These are phyloP conservation scores for Hymenochirus boettgeri DNA, from an alignment of 2,113 vertebrate species.

Conservation along the genomic window DNA sequence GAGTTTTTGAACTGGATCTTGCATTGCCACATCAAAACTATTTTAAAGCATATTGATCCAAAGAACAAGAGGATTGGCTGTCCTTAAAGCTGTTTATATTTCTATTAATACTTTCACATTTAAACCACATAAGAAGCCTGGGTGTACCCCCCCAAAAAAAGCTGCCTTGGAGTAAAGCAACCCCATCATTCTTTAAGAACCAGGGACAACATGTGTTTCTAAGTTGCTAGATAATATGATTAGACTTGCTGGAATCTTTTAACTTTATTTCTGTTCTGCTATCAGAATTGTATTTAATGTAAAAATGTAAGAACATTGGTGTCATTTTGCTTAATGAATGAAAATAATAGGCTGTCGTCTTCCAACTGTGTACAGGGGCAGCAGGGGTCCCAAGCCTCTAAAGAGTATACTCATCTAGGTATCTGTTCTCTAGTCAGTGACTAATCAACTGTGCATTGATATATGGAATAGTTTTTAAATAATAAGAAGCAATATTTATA, in stretches of 20 bases:
- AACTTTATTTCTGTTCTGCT: slow-evolving; percentile 49
- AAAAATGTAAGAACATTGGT: slow-evolving; percentile 57
- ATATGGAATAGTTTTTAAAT: too few relatives aligned
- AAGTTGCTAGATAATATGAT: slow-evolving; percentile 65
- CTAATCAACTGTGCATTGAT: too few relatives aligned
- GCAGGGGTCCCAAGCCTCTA: too few relatives aligned
- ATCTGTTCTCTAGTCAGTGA: too few relatives aligned
- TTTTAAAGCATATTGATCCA: slow-evolving; percentile 31
- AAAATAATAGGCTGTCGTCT: too few relatives aligned
- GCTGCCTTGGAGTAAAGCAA: slow-evolving; percentile 60
- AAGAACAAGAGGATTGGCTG: slow-evolving; percentile 12
- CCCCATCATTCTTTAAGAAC: slow-evolving; percentile 46
- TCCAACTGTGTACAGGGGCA: too few relatives aligned
- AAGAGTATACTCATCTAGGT: too few relatives aligned
- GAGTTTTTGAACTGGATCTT: slow-evolving; percentile 49
- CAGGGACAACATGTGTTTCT: slow-evolving; percentile 62
- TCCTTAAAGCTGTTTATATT: slow-evolving; percentile 3
- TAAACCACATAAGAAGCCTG: slow-evolving; percentile 58
- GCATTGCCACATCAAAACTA: slow-evolving; percentile 53
- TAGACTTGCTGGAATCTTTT: slow-evolving; percentile 65
- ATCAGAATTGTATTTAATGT: slow-evolving; percentile 56
- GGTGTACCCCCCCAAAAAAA: slow-evolving; percentile 59
- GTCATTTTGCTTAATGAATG: slow-evolving; percentile 67
- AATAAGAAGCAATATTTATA: too few relatives aligned
- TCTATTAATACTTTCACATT: not conserved